Percentiles rank a stretch among this genome's conserved stretches.
These are phyloP conservation scores for Tipula vernalis DNA, from an alignment of 2,888 invertebrate species.

Conservation along the genomic window DNA sequence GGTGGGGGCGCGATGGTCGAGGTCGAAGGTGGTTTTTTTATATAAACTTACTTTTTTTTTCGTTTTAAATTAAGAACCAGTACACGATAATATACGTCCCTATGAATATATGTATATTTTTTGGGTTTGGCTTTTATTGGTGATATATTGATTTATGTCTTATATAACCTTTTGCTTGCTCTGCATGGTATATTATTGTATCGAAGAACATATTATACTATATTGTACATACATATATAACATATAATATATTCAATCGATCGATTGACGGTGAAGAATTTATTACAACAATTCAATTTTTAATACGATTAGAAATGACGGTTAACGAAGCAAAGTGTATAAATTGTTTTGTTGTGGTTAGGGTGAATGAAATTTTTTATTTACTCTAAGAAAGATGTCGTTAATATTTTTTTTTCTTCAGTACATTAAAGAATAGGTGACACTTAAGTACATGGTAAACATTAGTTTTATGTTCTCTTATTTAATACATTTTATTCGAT, in stretches of 20 bases:
- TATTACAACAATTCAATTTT: neutral
- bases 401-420: neutral
- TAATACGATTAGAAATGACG: neutral
- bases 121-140: neutral
- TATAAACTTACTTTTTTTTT: neutral
- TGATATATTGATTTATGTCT: neutral
- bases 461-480: neutral
- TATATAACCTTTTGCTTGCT: neutral
- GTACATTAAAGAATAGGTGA: neutral
- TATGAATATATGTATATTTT: neutral
- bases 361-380: neutral
- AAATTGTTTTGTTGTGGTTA: neutral
- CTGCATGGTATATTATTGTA: neutral
- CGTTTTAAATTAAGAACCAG: neutral
- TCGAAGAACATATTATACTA: neutral
- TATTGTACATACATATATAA: neutral
- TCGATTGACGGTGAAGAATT: neutral
- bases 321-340: neutral
- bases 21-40: neutral
- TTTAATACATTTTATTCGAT: neutral
- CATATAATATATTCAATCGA: neutral
- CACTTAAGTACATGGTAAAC: neutral
- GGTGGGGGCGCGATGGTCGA: neutral
- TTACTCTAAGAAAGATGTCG: neutral
- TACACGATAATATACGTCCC: neutral